Percentiles rank a stretch among this genome's conserved stretches.
Conservation (phyloP, 2,113 vertebrate genomes). For the Narcine bancroftii region DNA sequence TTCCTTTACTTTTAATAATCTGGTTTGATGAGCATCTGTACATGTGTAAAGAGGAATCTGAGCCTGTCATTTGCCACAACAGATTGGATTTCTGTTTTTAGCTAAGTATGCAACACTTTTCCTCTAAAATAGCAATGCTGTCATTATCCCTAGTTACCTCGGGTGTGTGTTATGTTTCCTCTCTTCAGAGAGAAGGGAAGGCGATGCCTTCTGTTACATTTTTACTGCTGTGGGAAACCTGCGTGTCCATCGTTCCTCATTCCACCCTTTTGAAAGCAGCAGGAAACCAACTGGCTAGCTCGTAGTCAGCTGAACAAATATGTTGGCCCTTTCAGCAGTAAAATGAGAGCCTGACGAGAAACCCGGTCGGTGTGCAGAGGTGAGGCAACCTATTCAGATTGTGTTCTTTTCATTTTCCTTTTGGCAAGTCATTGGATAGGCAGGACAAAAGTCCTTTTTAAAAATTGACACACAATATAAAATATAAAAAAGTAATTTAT, state of each 20-base stretch:
- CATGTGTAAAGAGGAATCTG: not conserved
- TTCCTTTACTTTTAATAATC: slow-evolving; percentile 3
- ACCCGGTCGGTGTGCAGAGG: not conserved
- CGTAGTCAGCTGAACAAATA: not conserved
- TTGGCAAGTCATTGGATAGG: not conserved
- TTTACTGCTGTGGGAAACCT: slow-evolving; percentile 14
- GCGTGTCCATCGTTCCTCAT: not conserved
- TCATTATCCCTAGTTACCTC: slow-evolving; percentile 5
- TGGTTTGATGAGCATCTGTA: slow-evolving; percentile 12
- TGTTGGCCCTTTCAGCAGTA: slow-evolving; percentile 16
- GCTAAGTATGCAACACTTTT: slow-evolving; percentile 15
- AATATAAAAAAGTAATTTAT: slow-evolving; percentile 46
- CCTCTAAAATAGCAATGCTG: not conserved
- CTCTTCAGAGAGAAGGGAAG: slow-evolving; percentile 38
- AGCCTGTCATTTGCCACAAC: slow-evolving; percentile 6
- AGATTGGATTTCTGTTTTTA: slow-evolving; percentile 32
- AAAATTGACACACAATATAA: slow-evolving; percentile 41
- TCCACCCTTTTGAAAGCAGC: slow-evolving; percentile 35
- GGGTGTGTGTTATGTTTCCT: not conserved
- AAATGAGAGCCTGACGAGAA: not conserved
- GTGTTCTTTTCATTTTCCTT: not conserved
- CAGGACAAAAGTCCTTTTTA: not conserved
- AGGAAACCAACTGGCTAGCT: slow-evolving; percentile 34
- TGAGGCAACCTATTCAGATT: not conserved
- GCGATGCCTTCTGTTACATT: slow-evolving; percentile 37